These are phyloP conservation scores for Chromoteleia sp. DNA, from an alignment of 2,888 invertebrate genomes.

Conservation along the genomic window DNA sequence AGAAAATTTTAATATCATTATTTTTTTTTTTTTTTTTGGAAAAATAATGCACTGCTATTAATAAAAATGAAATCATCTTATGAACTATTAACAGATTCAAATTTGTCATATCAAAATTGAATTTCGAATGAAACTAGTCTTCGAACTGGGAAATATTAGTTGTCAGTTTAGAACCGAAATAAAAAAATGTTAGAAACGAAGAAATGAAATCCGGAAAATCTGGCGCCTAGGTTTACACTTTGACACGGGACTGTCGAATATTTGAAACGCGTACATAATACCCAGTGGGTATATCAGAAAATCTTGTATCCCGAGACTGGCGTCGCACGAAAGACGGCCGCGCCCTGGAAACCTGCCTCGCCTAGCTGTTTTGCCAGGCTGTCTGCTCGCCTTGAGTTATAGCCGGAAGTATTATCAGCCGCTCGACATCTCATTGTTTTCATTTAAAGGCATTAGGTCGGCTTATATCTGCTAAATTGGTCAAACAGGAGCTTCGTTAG, in stretches of 20 bases:
- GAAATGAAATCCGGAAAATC: constrained; percentile 35
- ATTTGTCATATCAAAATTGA: not conserved
- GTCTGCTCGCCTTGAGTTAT: constrained; percentile 74
- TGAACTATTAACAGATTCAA: not conserved
- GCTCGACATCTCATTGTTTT: constrained; percentile 78
- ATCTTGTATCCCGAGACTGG: constrained; percentile 72
- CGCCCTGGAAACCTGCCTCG: constrained; percentile 72
- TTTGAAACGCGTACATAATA: constrained; percentile 48
- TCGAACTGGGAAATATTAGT: not conserved
- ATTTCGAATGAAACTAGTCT: not conserved
- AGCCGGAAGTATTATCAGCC: constrained; percentile 80
- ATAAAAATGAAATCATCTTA: no score
- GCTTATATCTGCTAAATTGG: constrained; percentile 72
- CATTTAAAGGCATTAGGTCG: constrained; percentile 76
- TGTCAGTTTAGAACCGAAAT: not conserved
- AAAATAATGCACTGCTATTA: no score
- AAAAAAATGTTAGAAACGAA: constrained; percentile 23
- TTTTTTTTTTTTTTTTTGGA: no score
- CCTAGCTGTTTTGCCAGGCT: constrained; percentile 66
- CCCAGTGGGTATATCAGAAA: constrained; percentile 70
- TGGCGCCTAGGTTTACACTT: constrained; percentile 38
- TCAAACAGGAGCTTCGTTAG: constrained; percentile 70
- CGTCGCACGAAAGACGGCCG: constrained; percentile 72
- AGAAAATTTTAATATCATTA: no score
- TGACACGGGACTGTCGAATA: constrained; percentile 51